Conservation (phyloP, 2,113 vertebrate genomes). For the Zootoca vivipara region DNA sequence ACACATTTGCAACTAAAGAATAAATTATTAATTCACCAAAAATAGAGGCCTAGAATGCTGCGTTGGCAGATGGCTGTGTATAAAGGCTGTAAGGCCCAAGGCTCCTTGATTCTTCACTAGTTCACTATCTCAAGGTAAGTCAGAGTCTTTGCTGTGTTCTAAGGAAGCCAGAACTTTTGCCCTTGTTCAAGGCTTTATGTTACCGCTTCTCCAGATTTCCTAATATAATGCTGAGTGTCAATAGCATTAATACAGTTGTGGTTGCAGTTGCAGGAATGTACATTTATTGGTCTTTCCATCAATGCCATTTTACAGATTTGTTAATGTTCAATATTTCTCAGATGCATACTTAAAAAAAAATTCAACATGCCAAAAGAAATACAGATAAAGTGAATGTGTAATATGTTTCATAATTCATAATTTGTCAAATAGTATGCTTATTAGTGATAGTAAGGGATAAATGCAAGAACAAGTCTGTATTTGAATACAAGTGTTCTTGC, state of each 20-base stretch:
- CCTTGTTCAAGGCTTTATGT: not conserved
- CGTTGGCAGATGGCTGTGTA: constrained; percentile 53
- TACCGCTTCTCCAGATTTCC: not conserved
- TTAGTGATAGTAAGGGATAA: not conserved
- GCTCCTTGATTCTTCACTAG: constrained; percentile 35
- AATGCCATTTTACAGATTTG: not conserved
- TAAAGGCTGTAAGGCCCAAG: constrained; percentile 51
- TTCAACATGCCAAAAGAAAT: not conserved
- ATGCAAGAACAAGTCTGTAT: not conserved
- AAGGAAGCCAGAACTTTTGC: not conserved
- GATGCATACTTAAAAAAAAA: not conserved
- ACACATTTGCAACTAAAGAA: constrained; percentile 67
- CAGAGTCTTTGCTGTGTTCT: not conserved
- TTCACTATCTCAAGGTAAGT: constrained; percentile 64
- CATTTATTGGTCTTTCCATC: not conserved
- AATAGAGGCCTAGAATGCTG: constrained; percentile 57
- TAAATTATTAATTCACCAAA: constrained; percentile 70
- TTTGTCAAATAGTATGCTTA: not conserved
- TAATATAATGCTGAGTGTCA: not conserved
- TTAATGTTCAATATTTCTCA: not conserved
- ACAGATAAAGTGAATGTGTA: not conserved
- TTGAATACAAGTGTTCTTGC: not conserved
- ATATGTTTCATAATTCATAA: not conserved
- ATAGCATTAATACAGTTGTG: accelerated
- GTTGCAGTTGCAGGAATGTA: not conserved